Evolutionary conservation across 2,797 vertebrate species (phyloP).

Genomic region (Chiloscyllium punctatum): DNA sequence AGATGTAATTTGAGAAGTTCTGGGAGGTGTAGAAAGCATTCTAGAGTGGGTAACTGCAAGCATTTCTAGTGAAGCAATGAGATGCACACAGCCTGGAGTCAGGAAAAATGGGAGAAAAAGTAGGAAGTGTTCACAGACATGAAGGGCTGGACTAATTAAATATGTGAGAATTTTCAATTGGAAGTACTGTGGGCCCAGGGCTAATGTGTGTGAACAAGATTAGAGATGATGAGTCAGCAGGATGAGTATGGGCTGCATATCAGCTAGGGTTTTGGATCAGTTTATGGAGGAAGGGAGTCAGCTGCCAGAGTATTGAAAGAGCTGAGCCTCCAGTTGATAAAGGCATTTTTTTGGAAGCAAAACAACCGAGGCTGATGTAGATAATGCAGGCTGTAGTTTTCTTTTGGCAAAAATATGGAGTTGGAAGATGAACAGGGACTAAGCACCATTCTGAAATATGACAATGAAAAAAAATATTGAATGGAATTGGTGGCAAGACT

Average conservation of each 20-base stretch:
- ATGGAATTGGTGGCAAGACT: not conserved
- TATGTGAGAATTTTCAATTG: not conserved
- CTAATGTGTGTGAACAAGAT: not conserved
- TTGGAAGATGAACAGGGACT: not conserved
- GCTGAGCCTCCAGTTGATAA: not conserved
- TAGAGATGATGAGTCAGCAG: not conserved
- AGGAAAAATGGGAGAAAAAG: not conserved
- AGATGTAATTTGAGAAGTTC: not conserved
- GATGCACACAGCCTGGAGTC: not conserved
- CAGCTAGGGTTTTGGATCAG: not conserved
- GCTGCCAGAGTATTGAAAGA: not conserved
- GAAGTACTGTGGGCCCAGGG: not conserved
- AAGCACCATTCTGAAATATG: not conserved
- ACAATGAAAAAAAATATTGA: not conserved
- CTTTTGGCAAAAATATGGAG: too few relatives aligned
- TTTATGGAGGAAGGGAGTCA: not conserved
- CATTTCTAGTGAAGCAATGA: not conserved
- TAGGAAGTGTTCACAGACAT: not conserved
- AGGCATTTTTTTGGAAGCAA: too few relatives aligned
- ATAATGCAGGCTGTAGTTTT: too few relatives aligned
- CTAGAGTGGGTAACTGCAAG: not conserved
- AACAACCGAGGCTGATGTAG: too few relatives aligned
- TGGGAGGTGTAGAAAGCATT: not conserved
- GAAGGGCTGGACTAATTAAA: not conserved
- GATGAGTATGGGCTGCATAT: not conserved